phyloP scores from a whole-genome alignment of 2,113 vertebrate species.

The Plecturocebus donacophilus region DNA sequence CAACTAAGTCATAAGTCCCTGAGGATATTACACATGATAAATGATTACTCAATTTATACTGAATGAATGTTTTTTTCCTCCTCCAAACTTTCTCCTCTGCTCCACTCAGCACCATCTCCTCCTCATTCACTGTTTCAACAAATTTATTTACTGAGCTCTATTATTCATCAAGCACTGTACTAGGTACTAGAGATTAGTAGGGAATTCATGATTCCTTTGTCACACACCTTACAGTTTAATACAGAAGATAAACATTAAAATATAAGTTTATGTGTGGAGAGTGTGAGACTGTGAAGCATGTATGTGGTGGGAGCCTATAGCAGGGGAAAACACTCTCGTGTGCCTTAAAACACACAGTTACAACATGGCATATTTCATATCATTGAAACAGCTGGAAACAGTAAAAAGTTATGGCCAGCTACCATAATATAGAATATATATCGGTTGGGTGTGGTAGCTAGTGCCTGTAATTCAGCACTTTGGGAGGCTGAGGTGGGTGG shows the following conservation, averaged over 20 bases:
- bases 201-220: background rate
- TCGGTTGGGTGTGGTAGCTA: background rate
- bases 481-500: too few species aligned
- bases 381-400: background rate
- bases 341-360: background rate
- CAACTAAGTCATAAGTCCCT: background rate
- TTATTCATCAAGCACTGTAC: background rate
- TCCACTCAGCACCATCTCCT: background rate
- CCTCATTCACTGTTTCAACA: background rate
- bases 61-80: background rate
- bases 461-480: too few species aligned
- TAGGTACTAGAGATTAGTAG: background rate
- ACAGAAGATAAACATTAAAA: background rate
- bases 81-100: background rate
- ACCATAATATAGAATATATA: background rate
- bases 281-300: background rate
- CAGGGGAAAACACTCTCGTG: background rate
- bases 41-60: background rate
- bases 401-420: background rate
- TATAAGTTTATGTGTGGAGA: background rate
- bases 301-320: accelerated
- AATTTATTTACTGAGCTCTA: background rate
- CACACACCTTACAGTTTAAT: background rate
- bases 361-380: background rate
- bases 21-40: background rate